phyloP scores from a whole-genome alignment of 2,113 vertebrate genomes.

The Cardinalis cardinalis region DNA sequence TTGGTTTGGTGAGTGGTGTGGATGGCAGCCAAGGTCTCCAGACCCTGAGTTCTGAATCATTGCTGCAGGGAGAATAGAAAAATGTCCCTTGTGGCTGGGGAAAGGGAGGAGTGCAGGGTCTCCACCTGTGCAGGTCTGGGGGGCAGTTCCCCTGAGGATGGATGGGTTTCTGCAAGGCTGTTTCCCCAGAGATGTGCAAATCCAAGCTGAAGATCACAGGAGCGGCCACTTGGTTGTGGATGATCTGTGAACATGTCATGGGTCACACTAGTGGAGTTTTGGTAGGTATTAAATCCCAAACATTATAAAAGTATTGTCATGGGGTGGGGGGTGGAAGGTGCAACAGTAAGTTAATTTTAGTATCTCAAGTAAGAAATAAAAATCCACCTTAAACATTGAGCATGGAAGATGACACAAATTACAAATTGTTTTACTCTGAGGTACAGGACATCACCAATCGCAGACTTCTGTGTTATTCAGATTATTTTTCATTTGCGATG shows the following conservation, averaged over 20 bases:
- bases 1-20: neutral
- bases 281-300: neutral
- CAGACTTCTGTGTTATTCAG: neutral
- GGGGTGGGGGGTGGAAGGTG: neutral
- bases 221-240: neutral
- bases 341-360: neutral
- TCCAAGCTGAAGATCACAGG: neutral
- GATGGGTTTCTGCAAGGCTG: neutral
- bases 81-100: neutral
- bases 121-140: neutral
- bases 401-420: neutral
- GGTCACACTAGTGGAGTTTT: neutral
- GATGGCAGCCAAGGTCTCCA: neutral
- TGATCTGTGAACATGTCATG: neutral
- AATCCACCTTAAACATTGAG: neutral
- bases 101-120: neutral
- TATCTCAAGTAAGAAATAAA: neutral
- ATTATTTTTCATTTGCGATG: neutral
- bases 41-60: neutral
- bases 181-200: neutral
- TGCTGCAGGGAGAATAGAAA: neutral
- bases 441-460: neutral
- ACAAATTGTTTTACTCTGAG: neutral
- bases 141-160: neutral
- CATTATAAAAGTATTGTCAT: accelerated